Percentiles rank a stretch among this genome's conserved stretches.
Evolutionary conservation across 2,113 vertebrate genomes (phyloP).

Genomic region (Vireo altiloquus): DNA sequence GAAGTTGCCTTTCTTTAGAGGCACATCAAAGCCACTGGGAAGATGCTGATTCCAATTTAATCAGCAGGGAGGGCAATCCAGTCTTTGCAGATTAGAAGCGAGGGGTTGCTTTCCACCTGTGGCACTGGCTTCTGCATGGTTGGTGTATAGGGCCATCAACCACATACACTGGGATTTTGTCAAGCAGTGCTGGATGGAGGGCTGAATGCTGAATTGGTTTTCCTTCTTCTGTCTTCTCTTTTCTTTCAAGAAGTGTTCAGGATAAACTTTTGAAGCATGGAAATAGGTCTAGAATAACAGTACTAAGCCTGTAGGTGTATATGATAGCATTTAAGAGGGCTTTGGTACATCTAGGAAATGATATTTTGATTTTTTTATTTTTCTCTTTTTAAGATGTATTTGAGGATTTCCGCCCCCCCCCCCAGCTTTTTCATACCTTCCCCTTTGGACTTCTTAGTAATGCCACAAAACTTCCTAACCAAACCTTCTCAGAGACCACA

Average conservation of each 20-base stretch:
- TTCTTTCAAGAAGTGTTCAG: background rate
- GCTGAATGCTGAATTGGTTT: background rate
- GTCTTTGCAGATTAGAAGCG: rapidly evolving
- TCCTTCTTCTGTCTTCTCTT: background rate
- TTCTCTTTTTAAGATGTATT: background rate
- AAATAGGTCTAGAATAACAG: background rate
- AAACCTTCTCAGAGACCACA: background rate
- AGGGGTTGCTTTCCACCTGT: background rate
- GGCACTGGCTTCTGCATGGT: background rate
- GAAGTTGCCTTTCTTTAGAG: background rate
- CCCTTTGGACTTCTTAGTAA: background rate
- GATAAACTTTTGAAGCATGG: background rate
- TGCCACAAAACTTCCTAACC: background rate
- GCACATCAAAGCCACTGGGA: background rate
- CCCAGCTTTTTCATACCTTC: background rate
- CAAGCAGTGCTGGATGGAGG: background rate
- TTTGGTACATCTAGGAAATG: background rate
- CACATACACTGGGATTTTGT: background rate
- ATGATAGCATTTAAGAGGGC: background rate
- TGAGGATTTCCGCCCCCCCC: too few species aligned
- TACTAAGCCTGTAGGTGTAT: background rate
- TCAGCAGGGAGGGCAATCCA: background rate
- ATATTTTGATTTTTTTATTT: background rate
- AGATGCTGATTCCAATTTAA: background rate
- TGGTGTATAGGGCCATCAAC: background rate